Percentiles rank a stretch among this genome's conserved stretches.
phyloP scores from a whole-genome alignment of 2,888 invertebrate genomes.

The Sarcophaga subvicina region DNA sequence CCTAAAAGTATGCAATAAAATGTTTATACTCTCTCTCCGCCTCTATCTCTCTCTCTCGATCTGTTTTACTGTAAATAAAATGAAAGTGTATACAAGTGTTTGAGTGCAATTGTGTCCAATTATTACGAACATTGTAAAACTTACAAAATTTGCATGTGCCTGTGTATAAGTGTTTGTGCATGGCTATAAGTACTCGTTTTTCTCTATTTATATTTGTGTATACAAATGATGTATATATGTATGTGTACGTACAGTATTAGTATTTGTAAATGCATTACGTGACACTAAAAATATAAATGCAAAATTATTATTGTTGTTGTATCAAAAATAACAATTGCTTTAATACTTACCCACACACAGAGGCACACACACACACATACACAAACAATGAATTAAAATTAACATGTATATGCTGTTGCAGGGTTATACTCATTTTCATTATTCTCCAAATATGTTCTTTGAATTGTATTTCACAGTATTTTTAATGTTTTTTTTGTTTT shows the following conservation, averaged over 20 bases:
- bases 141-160: constrained; percentile 22
- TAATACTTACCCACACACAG: constrained; percentile 44
- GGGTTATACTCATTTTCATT: constrained; percentile 47
- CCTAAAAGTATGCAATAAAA: constrained; percentile 75
- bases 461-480: constrained; percentile 6
- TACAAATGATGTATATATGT: constrained; percentile 11
- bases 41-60: no score
- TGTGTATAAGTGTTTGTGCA: constrained; percentile 3
- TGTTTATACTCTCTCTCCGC: constrained; percentile 75
- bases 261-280: constrained; percentile 62
- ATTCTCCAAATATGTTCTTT: constrained; percentile 50
- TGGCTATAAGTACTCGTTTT: constrained; percentile 13
- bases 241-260: constrained; percentile 9
- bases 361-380: not conserved
- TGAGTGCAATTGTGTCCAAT: constrained; percentile 54
- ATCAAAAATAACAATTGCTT: constrained; percentile 59
- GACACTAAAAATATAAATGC: constrained; percentile 41
- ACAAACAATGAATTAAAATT: constrained; percentile 8
- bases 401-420: constrained; percentile 63
- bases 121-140: constrained; percentile 59
- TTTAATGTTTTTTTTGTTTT: not conserved
- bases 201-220: constrained; percentile 1
- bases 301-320: not conserved
- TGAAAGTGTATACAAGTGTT: constrained; percentile 9
- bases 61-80: not conserved